phyloP scores from a whole-genome alignment of 2,113 vertebrate species.

The Paraplagusia blochii region DNA sequence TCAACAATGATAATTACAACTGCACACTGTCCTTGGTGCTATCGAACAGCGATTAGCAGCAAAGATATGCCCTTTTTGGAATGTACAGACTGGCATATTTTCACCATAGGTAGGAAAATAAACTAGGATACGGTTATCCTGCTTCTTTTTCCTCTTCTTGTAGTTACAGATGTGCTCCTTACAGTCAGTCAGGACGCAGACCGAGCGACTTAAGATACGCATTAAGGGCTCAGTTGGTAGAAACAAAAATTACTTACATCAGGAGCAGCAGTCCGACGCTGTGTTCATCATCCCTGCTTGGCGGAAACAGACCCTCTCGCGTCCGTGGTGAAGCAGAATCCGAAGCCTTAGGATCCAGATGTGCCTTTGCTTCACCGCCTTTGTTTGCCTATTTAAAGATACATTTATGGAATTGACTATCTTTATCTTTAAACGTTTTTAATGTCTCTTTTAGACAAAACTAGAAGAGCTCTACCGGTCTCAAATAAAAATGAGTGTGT shows the following conservation, averaged over 20 bases:
- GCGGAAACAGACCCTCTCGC: slow-evolving; percentile 41
- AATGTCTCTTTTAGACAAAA: no score
- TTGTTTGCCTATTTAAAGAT: slow-evolving; percentile 8
- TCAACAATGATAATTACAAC: no score
- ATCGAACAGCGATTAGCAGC: no score
- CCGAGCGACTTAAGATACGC: slow-evolving; percentile 17
- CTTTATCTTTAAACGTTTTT: no score
- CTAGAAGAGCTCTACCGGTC: slow-evolving; percentile 7
- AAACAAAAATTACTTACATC: slow-evolving; percentile 69
- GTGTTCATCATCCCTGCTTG: slow-evolving; percentile 57
- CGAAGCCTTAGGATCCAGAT: slow-evolving; percentile 53
- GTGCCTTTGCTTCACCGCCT: slow-evolving; percentile 43
- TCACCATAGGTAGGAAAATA: no score
- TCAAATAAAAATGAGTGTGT: not conserved
- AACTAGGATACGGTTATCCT: no score
- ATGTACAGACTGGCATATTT: not conserved
- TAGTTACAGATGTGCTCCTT: slow-evolving; percentile 4
- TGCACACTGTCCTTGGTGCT: no score
- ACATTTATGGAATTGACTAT: not conserved
- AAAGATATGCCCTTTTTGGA: no score
- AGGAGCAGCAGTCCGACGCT: slow-evolving; percentile 56
- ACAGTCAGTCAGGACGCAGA: slow-evolving; percentile 19
- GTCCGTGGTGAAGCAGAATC: slow-evolving; percentile 3
- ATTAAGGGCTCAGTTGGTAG: not conserved
- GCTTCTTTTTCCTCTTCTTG: no score